These are phyloP conservation scores for Scaptodrosophila lebanonensis DNA, from an alignment of 1,140 invertebrate species.

Conservation along the genomic window DNA sequence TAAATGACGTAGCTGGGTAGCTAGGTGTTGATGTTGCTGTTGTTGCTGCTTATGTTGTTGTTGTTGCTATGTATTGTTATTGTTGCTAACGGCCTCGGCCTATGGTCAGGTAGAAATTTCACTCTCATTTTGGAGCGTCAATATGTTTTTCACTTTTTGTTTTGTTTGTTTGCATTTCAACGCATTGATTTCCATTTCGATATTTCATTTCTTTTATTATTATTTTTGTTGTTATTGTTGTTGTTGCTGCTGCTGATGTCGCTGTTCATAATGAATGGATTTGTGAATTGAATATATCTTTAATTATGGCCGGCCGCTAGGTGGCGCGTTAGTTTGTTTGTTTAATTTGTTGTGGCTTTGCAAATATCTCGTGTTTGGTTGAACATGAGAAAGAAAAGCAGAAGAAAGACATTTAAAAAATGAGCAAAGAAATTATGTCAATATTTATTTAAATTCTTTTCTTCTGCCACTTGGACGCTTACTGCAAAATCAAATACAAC, in stretches of 20 bases:
- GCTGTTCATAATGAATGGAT: slow-evolving; percentile 6
- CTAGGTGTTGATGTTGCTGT: background rate
- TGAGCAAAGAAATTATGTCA: slow-evolving; percentile 70
- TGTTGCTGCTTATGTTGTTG: slow-evolving; percentile 11
- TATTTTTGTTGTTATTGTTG: slow-evolving; percentile 17
- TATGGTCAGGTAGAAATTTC: slow-evolving; percentile 45
- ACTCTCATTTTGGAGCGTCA: slow-evolving; percentile 49
- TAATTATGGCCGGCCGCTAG: slow-evolving; percentile 1
- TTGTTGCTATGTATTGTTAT: too few species aligned
- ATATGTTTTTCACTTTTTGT: slow-evolving; percentile 34
- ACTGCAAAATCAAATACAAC: slow-evolving; percentile 13
- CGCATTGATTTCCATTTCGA: too few species aligned
- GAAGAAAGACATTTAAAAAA: slow-evolving; percentile 18
- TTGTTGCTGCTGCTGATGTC: slow-evolving; percentile 11
- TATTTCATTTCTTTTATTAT: background rate
- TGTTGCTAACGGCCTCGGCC: background rate
- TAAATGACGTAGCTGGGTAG: slow-evolving; percentile 50
- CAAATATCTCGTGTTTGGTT: background rate
- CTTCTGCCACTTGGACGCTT: slow-evolving; percentile 38
- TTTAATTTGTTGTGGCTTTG: slow-evolving; percentile 15
- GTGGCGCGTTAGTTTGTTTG: slow-evolving; percentile 25
- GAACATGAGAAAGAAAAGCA: slow-evolving; percentile 4
- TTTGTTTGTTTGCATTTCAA: slow-evolving; percentile 2
- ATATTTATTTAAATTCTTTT: slow-evolving; percentile 75
- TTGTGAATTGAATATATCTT: slow-evolving; percentile 14